A percentile compares a stretch with the other conserved stretches of the same genome.
These are phyloP conservation scores for Tupaia tana DNA, from an alignment of 2,113 vertebrate species.

Conservation along the genomic window DNA sequence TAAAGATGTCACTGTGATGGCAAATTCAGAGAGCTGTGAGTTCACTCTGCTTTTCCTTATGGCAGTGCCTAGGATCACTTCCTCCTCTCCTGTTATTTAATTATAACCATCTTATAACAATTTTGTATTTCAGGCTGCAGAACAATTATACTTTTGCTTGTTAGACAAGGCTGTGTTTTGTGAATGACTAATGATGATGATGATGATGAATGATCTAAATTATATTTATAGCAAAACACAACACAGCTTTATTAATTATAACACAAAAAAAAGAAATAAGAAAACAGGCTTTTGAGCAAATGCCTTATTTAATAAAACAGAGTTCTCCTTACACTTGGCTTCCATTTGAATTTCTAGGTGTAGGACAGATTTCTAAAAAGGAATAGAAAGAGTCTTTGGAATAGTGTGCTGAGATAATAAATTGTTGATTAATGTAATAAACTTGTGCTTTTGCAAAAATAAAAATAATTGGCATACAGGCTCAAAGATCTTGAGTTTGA, in stretches of 20 bases:
- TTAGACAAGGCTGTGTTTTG: not conserved
- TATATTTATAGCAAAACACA: not conserved
- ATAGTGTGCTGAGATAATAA: not conserved
- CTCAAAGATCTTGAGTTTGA: not conserved
- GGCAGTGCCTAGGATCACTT: not conserved
- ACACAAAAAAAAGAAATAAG: no score
- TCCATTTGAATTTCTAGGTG: not conserved
- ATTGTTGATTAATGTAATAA: not conserved
- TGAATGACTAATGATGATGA: not conserved
- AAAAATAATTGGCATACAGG: not conserved
- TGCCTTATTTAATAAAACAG: not conserved
- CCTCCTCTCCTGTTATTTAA: not conserved
- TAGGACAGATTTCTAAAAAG: not conserved
- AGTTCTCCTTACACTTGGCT: not conserved
- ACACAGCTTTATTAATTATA: not conserved
- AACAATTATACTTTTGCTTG: not conserved
- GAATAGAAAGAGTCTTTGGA: not conserved
- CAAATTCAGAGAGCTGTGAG: not conserved
- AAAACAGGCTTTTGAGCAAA: no score
- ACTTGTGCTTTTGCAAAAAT: not conserved
- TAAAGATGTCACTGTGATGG: not conserved
- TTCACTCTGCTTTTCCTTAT: not conserved
- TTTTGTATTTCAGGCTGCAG: not conserved
- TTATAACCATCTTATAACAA: not conserved
- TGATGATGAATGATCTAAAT: not conserved